Conservation (phyloP, 2,113 vertebrate genomes). For the Alethe castanea region DNA sequence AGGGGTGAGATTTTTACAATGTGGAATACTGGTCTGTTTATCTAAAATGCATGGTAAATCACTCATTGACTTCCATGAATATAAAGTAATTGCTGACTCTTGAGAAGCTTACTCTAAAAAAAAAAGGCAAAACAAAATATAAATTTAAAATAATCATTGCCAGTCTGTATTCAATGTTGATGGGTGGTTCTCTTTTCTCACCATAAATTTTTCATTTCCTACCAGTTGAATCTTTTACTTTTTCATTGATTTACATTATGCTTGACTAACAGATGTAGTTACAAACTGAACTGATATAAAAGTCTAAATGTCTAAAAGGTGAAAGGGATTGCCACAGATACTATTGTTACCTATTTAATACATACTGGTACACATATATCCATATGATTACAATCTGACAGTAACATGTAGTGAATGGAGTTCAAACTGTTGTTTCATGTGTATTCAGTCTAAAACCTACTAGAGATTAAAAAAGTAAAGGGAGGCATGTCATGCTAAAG, state of each 20-base stretch:
- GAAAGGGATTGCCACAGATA: background rate
- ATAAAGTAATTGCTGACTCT: background rate
- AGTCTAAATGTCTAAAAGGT: background rate
- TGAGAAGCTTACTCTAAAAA: background rate
- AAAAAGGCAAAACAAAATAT: accelerated
- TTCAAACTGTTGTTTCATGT: constrained; percentile 1
- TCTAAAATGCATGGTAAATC: background rate
- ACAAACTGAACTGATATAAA: background rate
- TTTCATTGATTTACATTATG: constrained; percentile 15
- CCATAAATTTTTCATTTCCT: background rate
- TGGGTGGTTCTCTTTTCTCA: background rate
- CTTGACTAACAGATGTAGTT: constrained; percentile 19
- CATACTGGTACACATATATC: background rate
- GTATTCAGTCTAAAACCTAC: constrained; percentile 7
- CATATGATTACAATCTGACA: background rate
- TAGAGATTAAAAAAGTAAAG: background rate
- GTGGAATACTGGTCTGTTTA: background rate
- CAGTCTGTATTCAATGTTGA: background rate
- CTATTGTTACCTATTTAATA: background rate
- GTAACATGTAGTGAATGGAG: background rate
- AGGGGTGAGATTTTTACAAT: background rate
- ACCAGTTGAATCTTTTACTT: background rate
- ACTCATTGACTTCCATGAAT: background rate
- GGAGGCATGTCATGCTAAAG: background rate
- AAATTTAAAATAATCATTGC: background rate